phyloP scores from a whole-genome alignment of 2,797 vertebrate genomes.

The Balearica regulorum region DNA sequence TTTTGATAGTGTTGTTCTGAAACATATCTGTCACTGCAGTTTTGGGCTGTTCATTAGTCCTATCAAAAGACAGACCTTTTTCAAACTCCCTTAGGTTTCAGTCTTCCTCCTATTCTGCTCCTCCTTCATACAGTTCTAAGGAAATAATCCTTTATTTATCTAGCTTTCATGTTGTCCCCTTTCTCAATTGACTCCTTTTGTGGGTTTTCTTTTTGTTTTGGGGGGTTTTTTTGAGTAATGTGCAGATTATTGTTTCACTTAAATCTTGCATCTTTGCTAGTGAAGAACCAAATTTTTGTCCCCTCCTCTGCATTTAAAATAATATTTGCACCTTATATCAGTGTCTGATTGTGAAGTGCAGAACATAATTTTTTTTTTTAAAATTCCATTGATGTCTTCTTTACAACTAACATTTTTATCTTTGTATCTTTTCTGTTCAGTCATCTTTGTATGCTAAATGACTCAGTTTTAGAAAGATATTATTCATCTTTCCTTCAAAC shows the following conservation, averaged over 20 bases:
- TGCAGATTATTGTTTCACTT: not conserved
- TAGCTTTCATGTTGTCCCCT: not conserved
- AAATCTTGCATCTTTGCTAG: not conserved
- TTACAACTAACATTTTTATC: not conserved
- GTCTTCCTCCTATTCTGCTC: not conserved
- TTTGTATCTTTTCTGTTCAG: not conserved
- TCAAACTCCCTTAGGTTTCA: not conserved
- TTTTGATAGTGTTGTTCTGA: not conserved
- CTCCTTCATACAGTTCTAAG: not conserved
- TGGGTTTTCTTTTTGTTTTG: too few relatives aligned
- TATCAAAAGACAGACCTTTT: not conserved
- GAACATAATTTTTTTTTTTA: not conserved
- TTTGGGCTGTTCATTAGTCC: not conserved
- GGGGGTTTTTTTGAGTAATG: not conserved
- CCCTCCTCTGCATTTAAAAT: not conserved
- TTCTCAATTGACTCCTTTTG: not conserved
- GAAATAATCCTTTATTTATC: not conserved
- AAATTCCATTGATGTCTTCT: not conserved
- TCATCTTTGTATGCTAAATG: not conserved
- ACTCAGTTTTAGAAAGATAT: slow-evolving; percentile 2
- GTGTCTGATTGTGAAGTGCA: not conserved
- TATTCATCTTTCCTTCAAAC: not conserved
- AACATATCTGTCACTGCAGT: not conserved
- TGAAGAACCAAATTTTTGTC: not conserved
- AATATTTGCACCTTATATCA: not conserved